Evolutionary conservation across 2,113 vertebrate species (phyloP).

Genomic region (Gavialis gangeticus): DNA sequence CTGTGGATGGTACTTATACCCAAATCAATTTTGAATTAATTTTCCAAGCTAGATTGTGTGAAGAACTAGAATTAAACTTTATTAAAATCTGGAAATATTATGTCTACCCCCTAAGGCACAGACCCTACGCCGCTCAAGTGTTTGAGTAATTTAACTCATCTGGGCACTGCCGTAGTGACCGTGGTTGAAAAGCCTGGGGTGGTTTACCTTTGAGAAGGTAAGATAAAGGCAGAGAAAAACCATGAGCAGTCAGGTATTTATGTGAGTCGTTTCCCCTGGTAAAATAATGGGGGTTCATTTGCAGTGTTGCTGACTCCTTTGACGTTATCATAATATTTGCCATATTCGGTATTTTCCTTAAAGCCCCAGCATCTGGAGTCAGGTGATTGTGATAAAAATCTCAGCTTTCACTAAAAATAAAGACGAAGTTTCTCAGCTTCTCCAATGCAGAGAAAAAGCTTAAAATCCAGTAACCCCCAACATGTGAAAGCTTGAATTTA

Average conservation of each 20-base stretch:
- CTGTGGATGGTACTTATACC: not conserved
- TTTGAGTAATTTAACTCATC: not conserved
- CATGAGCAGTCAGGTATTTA: not conserved
- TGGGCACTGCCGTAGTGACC: no score
- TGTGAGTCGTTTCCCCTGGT: not conserved
- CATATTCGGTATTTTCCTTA: not conserved
- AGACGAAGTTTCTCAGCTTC: not conserved
- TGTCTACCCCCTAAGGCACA: not conserved
- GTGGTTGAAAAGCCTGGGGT: not conserved
- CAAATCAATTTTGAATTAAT: not conserved
- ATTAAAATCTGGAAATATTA: not conserved
- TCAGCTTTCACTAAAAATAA: not conserved
- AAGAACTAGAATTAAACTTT: not conserved
- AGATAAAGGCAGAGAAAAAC: not conserved
- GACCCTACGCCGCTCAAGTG: fast-evolving
- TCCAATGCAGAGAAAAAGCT: not conserved
- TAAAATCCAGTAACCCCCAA: not conserved
- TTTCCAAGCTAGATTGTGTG: not conserved
- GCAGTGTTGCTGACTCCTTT: not conserved
- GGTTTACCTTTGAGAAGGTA: not conserved
- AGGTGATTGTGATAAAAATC: not conserved
- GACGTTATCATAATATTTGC: not conserved
- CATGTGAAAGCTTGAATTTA: not conserved
- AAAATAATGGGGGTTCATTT: not conserved
- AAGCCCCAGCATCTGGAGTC: not conserved